Evolutionary conservation across 2,113 vertebrate genomes (phyloP), one percentile per base, ranked within the genome.

Genomic region (Glareola pratincola): DNA sequence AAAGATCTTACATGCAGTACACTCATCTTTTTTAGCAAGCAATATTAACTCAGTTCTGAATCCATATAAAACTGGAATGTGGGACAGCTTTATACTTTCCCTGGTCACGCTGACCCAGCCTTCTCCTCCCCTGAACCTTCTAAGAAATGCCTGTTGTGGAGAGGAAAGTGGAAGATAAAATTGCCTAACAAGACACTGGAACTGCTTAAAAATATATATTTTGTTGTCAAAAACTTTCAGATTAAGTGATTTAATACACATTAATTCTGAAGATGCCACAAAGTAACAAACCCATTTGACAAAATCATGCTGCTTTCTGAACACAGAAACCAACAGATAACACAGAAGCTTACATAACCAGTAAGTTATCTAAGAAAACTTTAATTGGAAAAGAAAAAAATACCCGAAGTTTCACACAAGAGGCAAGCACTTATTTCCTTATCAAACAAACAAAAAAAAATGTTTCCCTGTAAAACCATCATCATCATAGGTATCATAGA

Each of bases 51-150:
- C 57, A 82, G 57, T 69, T 95, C 50, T 90, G 62, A 85, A 90
- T 90, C n/a, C 34, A 30, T 60, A 75, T 87, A 92, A 92, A 95
- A 83, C 37, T 69, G 80, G 85, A 96, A 96, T 92, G 85, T 23
- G 1, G 59, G 41, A 91, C 13, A 85, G 19, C 34, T 54, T 64
- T 92, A 56, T 66, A 88, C 32, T 88, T 91, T 92, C 60, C 20
- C 75, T 96, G 96, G 96, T 97, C 94, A 96, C 73, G 82, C 54
- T 97, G 96, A 97, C 93, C 95, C 57, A 88, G 91, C 53, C 90
- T 85, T 95, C 82, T 88, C 39, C 78, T 90, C 59, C 68, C 36
- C 37, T 77, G 76, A 95, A 56, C 59, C 54, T 74, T 87, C 60
- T 75, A 75, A 94, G 77, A 97, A 89, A 95, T 72, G 80, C 48